Evolutionary conservation across 2,888 invertebrate species (phyloP).

Genomic region (Drosophila meridionalis): DNA sequence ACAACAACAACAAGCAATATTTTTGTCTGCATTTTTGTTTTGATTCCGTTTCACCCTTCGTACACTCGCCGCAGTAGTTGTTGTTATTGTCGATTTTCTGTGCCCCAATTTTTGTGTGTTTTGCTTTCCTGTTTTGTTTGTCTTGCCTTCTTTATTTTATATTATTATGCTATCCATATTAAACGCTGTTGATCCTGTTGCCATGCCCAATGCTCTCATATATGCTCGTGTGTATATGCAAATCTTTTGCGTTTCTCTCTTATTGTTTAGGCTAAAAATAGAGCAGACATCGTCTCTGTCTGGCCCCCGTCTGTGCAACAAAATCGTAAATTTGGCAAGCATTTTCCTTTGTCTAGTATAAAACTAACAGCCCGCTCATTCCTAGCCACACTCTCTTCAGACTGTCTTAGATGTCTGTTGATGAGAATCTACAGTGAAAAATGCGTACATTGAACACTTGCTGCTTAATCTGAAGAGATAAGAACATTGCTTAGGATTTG

Average conservation of each 20-base stretch:
- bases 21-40: conserved; percentile 69
- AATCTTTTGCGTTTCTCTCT: conserved; percentile 41
- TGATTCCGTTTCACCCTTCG: conserved; percentile 60
- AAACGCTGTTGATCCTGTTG: conserved; percentile 72
- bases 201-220: conserved; percentile 56
- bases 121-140: conserved; percentile 34
- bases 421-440: neutral
- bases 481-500: too few species aligned
- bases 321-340: conserved; percentile 30
- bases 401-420: conserved; percentile 12
- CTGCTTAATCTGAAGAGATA: neutral
- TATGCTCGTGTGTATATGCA: conserved; percentile 18
- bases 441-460: neutral
- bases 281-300: conserved; percentile 42
- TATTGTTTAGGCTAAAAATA: conserved; percentile 51
- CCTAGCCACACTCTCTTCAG: neutral
- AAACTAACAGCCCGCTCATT: neutral
- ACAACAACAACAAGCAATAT: conserved; percentile 19
- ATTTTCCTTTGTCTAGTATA: conserved; percentile 15
- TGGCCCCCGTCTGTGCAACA: conserved; percentile 42
- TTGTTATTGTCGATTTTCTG: conserved; percentile 57
- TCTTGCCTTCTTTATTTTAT: conserved; percentile 32
- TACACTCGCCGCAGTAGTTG: conserved; percentile 29
- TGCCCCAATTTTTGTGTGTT: conserved; percentile 59
- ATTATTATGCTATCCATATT: conserved; percentile 41